A percentile compares a stretch with the other conserved stretches of the same genome.
These are phyloP conservation scores for Diadumene lineata DNA, from an alignment of 92 coral and sea anemone genomes.

Conservation along the genomic window DNA sequence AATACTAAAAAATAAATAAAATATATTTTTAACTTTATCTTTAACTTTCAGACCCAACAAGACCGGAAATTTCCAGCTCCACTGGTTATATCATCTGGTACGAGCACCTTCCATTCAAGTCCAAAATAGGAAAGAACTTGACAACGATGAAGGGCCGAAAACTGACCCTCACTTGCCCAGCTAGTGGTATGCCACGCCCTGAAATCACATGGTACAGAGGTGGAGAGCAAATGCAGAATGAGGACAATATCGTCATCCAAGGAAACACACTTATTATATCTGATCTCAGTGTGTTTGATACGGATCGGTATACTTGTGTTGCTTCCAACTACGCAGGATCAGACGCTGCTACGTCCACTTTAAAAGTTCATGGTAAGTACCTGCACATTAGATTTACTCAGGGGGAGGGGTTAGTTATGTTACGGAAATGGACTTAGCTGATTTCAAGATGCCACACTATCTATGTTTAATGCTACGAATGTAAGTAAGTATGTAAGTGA, in stretches of 20 bases:
- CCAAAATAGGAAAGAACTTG: conserved; percentile 73
- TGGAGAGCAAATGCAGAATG: conserved; percentile 53
- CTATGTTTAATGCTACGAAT: no score
- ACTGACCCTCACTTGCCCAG: conserved; percentile 78
- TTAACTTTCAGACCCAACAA: conserved; percentile 52
- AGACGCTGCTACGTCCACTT: conserved; percentile 61
- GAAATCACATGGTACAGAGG: conserved; percentile 75
- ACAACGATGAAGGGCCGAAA: conserved; percentile 86
- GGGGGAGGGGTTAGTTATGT: no score
- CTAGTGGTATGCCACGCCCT: conserved; percentile 79
- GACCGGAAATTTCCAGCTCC: conserved; percentile 48
- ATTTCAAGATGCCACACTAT: no score
- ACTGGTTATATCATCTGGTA: conserved; percentile 80
- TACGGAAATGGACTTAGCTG: no score
- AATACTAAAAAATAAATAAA: no score
- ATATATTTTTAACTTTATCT: neutral
- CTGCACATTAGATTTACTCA: neutral
- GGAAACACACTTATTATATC: conserved; percentile 71
- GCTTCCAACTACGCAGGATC: conserved; percentile 75
- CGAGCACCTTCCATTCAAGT: conserved; percentile 72
- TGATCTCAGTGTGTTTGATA: conserved; percentile 68
- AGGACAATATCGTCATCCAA: conserved; percentile 49
- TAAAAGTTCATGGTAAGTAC: conserved; percentile 76
- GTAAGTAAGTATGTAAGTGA: no score
- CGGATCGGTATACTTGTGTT: conserved; percentile 80